These are phyloP conservation scores for Agriopis leucophaearia DNA, from an alignment of 2,888 invertebrate genomes.

Conservation along the genomic window DNA sequence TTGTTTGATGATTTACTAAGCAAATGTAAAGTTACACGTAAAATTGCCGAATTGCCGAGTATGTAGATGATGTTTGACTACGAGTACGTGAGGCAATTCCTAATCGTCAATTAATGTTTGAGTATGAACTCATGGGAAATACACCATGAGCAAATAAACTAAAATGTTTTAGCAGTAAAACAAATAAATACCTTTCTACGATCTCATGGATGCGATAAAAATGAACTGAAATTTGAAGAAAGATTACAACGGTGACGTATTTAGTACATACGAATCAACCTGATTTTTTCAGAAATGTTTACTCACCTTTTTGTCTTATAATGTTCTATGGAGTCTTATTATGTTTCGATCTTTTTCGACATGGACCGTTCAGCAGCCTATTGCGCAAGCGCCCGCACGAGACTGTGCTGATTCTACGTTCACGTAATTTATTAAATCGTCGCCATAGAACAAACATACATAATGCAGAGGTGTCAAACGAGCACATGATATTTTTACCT, in stretches of 20 bases:
- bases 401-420: conserved; percentile 77
- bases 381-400: conserved; percentile 80
- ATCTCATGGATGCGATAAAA: neutral
- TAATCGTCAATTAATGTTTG: conserved; percentile 10
- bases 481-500: conserved; percentile 23
- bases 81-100: conserved; percentile 21
- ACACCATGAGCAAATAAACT: neutral
- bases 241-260: neutral
- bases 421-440: conserved; percentile 82
- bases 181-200: neutral
- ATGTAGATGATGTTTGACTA: conserved; percentile 19
- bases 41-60: conserved; percentile 8
- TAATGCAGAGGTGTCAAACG: conserved; percentile 37
- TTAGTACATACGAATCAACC: neutral
- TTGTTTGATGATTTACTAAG: conserved; percentile 16
- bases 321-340: conserved; percentile 5
- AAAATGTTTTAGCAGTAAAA: neutral
- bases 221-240: too few relatives aligned
- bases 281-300: neutral
- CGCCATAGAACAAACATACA: conserved; percentile 56
- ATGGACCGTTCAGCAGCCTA: conserved; percentile 64
- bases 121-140: conserved; percentile 15
- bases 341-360: conserved; percentile 6
- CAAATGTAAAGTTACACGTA: conserved; percentile 18
- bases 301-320: conserved; percentile 38